Percentiles rank a stretch among this genome's conserved stretches.
These are phyloP conservation scores for Coremacera marginata DNA, from an alignment of 2,888 invertebrate genomes.

Conservation along the genomic window DNA sequence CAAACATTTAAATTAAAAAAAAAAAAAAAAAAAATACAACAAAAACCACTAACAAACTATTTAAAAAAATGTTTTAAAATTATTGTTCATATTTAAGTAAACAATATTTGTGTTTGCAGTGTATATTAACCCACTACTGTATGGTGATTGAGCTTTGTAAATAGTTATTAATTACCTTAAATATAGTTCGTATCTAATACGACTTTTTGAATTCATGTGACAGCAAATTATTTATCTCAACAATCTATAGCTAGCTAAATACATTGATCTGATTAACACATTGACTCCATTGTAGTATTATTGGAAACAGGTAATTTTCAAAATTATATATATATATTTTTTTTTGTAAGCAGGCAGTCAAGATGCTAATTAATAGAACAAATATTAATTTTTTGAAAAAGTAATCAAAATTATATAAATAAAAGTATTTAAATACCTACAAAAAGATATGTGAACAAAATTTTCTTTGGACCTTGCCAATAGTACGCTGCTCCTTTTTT, in stretches of 20 bases:
- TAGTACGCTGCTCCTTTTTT: too few relatives aligned
- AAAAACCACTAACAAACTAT: conserved; percentile 11
- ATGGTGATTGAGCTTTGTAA: conserved; percentile 30
- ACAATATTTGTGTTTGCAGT: not conserved
- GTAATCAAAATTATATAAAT: conserved; percentile 6
- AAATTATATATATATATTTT: not conserved
- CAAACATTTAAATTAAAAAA: conserved; percentile 37
- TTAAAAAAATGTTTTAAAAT: conserved; percentile 7
- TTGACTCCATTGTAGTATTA: too few relatives aligned
- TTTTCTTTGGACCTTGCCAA: too few relatives aligned
- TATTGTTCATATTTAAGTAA: conserved; percentile 4
- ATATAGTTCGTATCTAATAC: not conserved
- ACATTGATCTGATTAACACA: not conserved
- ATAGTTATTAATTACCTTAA: not conserved
- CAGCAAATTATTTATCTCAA: conserved; percentile 8
- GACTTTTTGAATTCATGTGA: not conserved
- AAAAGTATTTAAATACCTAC: not conserved
- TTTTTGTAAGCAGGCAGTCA: not conserved
- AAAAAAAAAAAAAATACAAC: conserved; percentile 7
- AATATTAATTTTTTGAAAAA: not conserved
- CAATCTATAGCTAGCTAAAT: conserved; percentile 20
- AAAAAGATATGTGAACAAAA: not conserved
- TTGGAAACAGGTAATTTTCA: not conserved
- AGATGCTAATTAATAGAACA: not conserved
- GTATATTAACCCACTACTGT: not conserved